Evolutionary conservation across 2,888 invertebrate genomes (phyloP).

Genomic region (Synanthedon tipuliformis): DNA sequence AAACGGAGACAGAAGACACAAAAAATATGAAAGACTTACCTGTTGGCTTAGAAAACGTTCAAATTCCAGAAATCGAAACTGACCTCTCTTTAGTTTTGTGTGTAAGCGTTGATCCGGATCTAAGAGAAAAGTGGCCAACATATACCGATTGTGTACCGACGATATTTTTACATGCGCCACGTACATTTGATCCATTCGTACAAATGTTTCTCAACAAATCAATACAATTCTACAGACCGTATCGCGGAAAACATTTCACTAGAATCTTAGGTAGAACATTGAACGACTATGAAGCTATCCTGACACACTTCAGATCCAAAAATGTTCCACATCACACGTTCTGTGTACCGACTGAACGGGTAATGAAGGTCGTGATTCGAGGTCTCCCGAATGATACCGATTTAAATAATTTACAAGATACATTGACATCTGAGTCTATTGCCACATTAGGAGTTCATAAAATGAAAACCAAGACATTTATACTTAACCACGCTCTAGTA

Average conservation of each 20-base stretch:
- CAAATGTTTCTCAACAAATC: slow-evolving; percentile 18
- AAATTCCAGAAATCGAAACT: slow-evolving; percentile 8
- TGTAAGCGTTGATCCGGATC: slow-evolving; percentile 9
- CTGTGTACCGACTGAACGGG: slow-evolving; percentile 30
- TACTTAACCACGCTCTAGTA: slow-evolving; percentile 18
- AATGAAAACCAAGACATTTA: slow-evolving; percentile 25
- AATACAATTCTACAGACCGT: slow-evolving; percentile 27
- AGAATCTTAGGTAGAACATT: slow-evolving; percentile 25
- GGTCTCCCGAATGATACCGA: slow-evolving; percentile 29
- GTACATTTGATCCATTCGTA: slow-evolving; percentile 20
- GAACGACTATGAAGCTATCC: slow-evolving; percentile 27
- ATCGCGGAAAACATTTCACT: slow-evolving; percentile 15
- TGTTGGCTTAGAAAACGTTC: slow-evolving; percentile 11
- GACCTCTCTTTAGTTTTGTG: slow-evolving; percentile 7
- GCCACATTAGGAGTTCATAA: slow-evolving; percentile 35
- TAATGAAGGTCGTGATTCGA: slow-evolving; percentile 37
- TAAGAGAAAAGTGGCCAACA: slow-evolving; percentile 26
- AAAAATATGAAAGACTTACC: slow-evolving; percentile 13
- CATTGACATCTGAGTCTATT: slow-evolving; percentile 25
- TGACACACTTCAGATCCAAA: slow-evolving; percentile 29
- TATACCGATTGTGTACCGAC: slow-evolving; percentile 25
- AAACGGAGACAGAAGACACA: slow-evolving; percentile 5
- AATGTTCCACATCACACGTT: slow-evolving; percentile 41
- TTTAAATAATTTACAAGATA: slow-evolving; percentile 22
- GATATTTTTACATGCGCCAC: slow-evolving; percentile 33